These are phyloP conservation scores for Smittia sp. DNA, from an alignment of 2,888 invertebrate genomes.

Conservation along the genomic window DNA sequence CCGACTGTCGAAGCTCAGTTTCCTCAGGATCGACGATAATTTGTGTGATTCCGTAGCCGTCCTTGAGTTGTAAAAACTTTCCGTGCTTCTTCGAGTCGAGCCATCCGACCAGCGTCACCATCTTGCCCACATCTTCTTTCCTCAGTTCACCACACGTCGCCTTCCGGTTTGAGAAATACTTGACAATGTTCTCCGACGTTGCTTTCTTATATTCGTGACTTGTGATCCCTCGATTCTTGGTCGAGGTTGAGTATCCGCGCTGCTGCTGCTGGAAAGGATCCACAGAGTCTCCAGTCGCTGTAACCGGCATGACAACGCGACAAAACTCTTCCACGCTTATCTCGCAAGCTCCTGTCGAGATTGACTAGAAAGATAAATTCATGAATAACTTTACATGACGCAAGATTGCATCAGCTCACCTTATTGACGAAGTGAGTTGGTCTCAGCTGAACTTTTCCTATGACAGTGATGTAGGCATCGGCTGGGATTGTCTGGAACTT, in stretches of 20 bases:
- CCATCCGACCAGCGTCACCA: conserved; percentile 53
- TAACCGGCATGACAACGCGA: conserved; percentile 46
- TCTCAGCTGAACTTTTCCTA: conserved; percentile 50
- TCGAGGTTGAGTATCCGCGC: conserved; percentile 50
- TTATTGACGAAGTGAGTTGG: conserved; percentile 51
- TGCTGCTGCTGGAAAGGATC: conserved; percentile 45
- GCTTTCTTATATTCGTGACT: conserved; percentile 54
- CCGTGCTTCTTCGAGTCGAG: conserved; percentile 49
- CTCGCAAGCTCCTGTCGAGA: conserved; percentile 54
- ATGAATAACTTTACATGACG: background rate
- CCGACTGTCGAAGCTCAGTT: conserved; percentile 47
- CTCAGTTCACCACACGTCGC: conserved; percentile 53
- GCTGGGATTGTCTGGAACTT: conserved; percentile 53
- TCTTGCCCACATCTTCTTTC: conserved; percentile 49
- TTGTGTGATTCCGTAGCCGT: conserved; percentile 55
- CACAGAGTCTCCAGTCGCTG: background rate
- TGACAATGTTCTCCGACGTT: conserved; percentile 51
- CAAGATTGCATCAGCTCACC: conserved; percentile 42
- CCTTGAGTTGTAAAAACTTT: conserved; percentile 53
- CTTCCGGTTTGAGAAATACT: conserved; percentile 53
- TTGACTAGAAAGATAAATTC: conserved; percentile 45
- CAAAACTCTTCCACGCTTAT: conserved; percentile 52
- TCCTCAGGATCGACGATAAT: conserved; percentile 51
- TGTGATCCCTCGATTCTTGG: conserved; percentile 48
- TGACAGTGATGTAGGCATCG: conserved; percentile 51